Evolutionary conservation across 2,888 invertebrate genomes (phyloP), one percentile per base, ranked within the genome.

Genomic region (Deilephila porcellus): DNA sequence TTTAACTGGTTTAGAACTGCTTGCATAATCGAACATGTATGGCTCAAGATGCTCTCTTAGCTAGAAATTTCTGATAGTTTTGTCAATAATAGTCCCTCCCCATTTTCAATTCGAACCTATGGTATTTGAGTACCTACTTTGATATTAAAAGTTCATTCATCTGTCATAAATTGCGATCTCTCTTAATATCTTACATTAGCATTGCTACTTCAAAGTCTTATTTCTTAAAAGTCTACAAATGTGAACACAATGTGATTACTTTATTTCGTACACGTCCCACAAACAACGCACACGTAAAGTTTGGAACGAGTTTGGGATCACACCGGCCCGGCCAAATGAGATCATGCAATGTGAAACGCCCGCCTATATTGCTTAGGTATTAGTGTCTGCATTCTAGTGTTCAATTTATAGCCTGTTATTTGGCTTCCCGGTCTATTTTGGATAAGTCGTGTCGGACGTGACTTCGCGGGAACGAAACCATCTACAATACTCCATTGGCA

Each of bases 341-440:
- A 76, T 81, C 76, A 73, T 80, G 76, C 75, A 77, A 76, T 75
- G 75, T 78, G 80, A 76, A 76, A 75, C 74, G 67, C 17, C 14
- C 45, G 52, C 5, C 52, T 67, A 67, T 52, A 67, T 4, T 52
- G 45, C 67, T 67, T 67, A 77, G 76, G 77, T 80, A 78, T 81
- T 79, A 76, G 77, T 79, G 82, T 81, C 82, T 85, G 82, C 85
- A 83, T 85, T 83, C 83, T 82, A 82, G 85, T 76, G 77, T 81
- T 78, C 80, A 76, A 80, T 83, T 83, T 82, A 79, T 75, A 80
- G 75, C 20, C n/a, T 82, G 78, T 84, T 85, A 83, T 86, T 83
- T 82, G 80, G 81, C 81, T 85, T 86, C 83, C 82, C 80, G 80
- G 80, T 84, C 77, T 88, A 88, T 88, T 87, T 86, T 84, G 77